These are phyloP conservation scores for Anoplolepis gracilipes DNA, from an alignment of 1,140 invertebrate genomes.

Conservation along the genomic window DNA sequence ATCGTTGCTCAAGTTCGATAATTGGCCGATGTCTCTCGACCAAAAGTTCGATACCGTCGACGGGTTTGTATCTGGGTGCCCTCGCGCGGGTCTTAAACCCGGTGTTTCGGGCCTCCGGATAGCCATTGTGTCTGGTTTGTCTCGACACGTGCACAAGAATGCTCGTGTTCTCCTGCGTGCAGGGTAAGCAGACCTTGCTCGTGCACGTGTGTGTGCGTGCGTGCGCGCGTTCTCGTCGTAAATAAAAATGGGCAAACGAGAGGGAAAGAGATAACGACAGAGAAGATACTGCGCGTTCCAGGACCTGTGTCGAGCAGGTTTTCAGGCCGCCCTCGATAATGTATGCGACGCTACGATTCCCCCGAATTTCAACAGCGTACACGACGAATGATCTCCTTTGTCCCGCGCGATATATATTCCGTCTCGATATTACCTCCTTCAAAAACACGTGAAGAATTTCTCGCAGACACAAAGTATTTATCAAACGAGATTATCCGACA, in stretches of 20 bases:
- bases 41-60: not conserved
- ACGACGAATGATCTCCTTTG: constrained; percentile 41
- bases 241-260: not conserved
- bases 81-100: not conserved
- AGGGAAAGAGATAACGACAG: not conserved
- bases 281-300: constrained; percentile 43
- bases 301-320: constrained; percentile 56
- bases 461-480: not conserved
- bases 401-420: not conserved
- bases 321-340: constrained; percentile 60
- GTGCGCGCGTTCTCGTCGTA: too few species aligned
- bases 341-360: constrained; percentile 47
- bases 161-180: not conserved
- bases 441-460: not conserved
- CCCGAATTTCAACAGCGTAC: constrained; percentile 43
- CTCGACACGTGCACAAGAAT: constrained; percentile 48
- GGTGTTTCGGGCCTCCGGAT: constrained; percentile 16
- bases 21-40: not conserved
- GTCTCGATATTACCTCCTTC: not conserved
- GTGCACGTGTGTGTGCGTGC: not conserved
- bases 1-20: constrained; percentile 2
- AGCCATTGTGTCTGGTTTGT: constrained; percentile 48
- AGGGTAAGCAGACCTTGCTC: not conserved
- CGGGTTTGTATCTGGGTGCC: not conserved
- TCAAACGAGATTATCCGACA: too few species aligned